Evolutionary conservation across 2,113 vertebrate species (phyloP).

Genomic region (Pimephales promelas): DNA sequence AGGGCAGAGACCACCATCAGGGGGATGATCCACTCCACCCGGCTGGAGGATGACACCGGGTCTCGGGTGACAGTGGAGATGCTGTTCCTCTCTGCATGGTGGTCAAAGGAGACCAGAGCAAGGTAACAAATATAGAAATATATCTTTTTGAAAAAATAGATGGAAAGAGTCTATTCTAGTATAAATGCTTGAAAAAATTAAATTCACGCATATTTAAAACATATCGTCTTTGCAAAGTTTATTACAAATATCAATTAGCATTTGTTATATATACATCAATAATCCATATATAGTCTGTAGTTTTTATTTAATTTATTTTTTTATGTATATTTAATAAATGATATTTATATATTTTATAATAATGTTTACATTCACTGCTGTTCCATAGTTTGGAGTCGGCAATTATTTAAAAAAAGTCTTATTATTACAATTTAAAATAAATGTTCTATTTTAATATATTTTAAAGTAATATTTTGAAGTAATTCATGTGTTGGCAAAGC

Average conservation of each 20-base stretch:
- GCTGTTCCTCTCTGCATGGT: slow-evolving; percentile 72
- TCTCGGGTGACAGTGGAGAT: slow-evolving; percentile 84
- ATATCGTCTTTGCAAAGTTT: background rate
- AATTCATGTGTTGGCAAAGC: background rate
- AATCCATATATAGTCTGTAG: background rate
- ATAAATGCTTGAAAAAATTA: background rate
- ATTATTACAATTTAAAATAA: background rate
- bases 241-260: background rate
- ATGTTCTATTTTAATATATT: background rate
- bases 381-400: background rate
- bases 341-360: background rate
- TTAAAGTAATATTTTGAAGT: background rate
- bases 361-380: background rate
- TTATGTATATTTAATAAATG: background rate
- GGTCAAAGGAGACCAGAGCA: slow-evolving; percentile 1
- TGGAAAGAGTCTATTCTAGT: background rate
- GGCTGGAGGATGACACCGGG: slow-evolving; percentile 75
- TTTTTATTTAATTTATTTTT: background rate
- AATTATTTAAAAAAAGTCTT: background rate
- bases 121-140: background rate
- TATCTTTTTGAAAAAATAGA: background rate
- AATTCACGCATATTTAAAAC: background rate
- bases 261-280: background rate
- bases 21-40: slow-evolving; percentile 97
- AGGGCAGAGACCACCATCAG: slow-evolving; percentile 95